Conservation (phyloP, 2,797 vertebrate genomes). For the Eulemur coronatus region DNA sequence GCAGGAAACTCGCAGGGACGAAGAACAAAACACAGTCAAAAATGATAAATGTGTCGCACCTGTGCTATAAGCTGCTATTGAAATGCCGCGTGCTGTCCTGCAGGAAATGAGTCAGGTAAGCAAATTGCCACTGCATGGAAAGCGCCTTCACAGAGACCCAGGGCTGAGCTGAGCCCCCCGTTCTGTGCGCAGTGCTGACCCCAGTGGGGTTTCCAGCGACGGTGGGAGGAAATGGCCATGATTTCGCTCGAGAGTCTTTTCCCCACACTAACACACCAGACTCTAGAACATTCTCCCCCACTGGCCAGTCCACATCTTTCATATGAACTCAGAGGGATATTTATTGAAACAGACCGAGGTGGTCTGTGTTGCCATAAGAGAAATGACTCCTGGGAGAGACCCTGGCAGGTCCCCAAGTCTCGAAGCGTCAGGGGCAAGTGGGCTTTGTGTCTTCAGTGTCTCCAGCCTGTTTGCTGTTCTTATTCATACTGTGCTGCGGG, state of each 20-base stretch:
- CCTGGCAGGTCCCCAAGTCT: too few species aligned
- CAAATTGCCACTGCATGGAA: rapidly evolving
- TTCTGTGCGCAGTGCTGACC: not conserved
- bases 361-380: not conserved
- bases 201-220: not conserved
- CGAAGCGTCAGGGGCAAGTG: rapidly evolving
- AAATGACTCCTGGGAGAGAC: not conserved
- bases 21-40: not conserved
- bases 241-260: not conserved
- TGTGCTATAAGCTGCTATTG: not conserved
- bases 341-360: not conserved
- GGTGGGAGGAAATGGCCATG: too few species aligned
- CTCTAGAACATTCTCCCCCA: not conserved
- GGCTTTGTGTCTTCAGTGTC: not conserved
- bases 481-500: rapidly evolving
- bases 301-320: not conserved
- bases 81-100: not conserved
- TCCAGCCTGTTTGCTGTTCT: too few species aligned
- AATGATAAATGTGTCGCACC: not conserved
- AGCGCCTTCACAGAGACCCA: not conserved
- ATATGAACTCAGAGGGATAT: not conserved
- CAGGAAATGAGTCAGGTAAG: not conserved
- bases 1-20: not conserved
- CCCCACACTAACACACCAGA: not conserved
- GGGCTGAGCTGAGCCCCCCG: not conserved